A percentile compares a stretch with the other conserved stretches of the same genome.
Evolutionary conservation across 37 sponge, comb jelly and placozoan genomes (phyloP).

Genomic region (Ephydatia muelleri): DNA sequence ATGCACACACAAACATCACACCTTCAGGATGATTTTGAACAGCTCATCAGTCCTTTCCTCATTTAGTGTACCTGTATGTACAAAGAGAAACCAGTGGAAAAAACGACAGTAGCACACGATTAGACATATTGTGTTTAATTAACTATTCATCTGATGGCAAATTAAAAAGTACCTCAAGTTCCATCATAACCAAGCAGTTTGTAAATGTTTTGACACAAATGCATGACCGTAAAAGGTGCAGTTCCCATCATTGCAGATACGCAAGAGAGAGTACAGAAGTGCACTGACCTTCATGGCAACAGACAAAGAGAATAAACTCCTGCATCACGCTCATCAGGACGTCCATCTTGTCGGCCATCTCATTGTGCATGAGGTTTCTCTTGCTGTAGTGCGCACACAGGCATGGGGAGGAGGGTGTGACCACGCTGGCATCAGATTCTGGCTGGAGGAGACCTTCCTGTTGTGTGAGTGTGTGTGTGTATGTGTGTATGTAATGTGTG

Average conservation of each 20-base stretch:
- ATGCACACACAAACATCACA: not conserved
- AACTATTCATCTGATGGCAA: no score
- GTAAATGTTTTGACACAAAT: no score
- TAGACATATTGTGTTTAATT: no score
- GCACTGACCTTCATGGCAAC: slow-evolving; percentile 29
- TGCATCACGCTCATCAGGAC: slow-evolving; percentile 57
- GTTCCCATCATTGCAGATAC: no score
- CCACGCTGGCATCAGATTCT: not conserved
- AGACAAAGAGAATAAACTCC: slow-evolving; percentile 31
- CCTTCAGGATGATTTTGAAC: slow-evolving; percentile 3
- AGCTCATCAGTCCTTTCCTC: no score
- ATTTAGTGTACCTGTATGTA: slow-evolving; percentile 5
- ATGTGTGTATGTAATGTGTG: not conserved
- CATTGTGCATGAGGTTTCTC: slow-evolving; percentile 44
- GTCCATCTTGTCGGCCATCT: slow-evolving; percentile 71
- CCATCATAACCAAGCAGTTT: no score
- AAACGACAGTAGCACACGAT: no score
- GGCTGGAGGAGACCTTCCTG: not conserved
- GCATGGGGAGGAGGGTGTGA: not conserved
- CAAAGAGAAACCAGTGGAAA: no score
- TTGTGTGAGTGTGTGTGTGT: not conserved
- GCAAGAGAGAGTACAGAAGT: not conserved
- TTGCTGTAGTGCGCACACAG: slow-evolving; percentile 12
- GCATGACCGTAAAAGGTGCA: no score
- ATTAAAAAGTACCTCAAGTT: no score